phyloP scores from a whole-genome alignment of 2,888 invertebrate species.

The Oxystoma pomonae region DNA sequence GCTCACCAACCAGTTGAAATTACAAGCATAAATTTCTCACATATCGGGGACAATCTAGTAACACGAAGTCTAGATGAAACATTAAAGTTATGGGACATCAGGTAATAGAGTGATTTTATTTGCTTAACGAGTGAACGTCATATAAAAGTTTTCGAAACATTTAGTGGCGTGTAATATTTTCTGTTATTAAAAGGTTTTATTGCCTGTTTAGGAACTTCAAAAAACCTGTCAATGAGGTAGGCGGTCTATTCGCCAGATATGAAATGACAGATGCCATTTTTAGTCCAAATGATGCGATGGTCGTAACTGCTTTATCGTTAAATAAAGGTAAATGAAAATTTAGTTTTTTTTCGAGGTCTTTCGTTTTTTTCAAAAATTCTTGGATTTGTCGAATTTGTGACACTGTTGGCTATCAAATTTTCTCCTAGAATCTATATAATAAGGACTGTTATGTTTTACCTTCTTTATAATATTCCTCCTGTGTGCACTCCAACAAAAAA shows the following conservation, averaged over 20 bases:
- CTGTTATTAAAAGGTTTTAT: no score
- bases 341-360: no score
- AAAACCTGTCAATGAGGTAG: slow-evolving; percentile 65
- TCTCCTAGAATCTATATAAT: no score
- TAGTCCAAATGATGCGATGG: slow-evolving; percentile 87
- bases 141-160: no score
- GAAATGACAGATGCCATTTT: slow-evolving; percentile 79
- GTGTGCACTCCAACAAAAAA: no score
- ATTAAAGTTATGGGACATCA: slow-evolving; percentile 90
- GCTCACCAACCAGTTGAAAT: slow-evolving; percentile 83
- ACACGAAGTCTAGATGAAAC: slow-evolving; percentile 90
- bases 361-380: no score
- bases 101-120: background rate
- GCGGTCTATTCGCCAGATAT: slow-evolving; percentile 75
- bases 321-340: slow-evolving; percentile 51
- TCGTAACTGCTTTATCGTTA: slow-evolving; percentile 85
- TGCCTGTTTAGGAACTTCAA: slow-evolving; percentile 61
- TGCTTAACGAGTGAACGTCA: no score
- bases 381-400: no score
- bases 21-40: slow-evolving; percentile 82
- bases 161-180: no score
- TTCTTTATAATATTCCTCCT: no score
- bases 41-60: slow-evolving; percentile 72
- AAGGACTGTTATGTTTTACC: no score
- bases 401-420: no score